Evolutionary conservation across 2,888 invertebrate species (phyloP).

Genomic region (Camponotus fellah): DNA sequence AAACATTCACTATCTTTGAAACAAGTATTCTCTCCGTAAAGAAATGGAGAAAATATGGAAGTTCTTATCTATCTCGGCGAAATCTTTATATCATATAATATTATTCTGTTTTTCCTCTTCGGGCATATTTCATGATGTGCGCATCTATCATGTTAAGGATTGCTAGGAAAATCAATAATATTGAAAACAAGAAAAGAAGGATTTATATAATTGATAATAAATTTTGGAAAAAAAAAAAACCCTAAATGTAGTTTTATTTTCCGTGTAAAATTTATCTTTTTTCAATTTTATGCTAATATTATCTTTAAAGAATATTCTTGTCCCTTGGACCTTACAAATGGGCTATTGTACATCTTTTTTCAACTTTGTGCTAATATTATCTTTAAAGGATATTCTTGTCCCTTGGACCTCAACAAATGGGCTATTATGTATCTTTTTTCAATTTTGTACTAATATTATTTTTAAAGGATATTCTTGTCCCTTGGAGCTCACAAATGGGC

Average conservation of each 20-base stretch:
- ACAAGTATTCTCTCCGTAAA: conserved; percentile 16
- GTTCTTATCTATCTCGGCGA: conserved; percentile 37
- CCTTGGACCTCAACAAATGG: conserved; percentile 30
- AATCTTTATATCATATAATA: conserved; percentile 46
- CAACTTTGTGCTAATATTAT: conserved; percentile 7
- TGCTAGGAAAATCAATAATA: conserved; percentile 2
- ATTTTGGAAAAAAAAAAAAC: neutral
- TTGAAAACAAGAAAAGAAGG: neutral
- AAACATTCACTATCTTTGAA: conserved; percentile 45
- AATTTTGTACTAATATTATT: neutral
- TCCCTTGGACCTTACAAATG: conserved; percentile 33
- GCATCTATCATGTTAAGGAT: neutral
- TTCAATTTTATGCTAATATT: neutral
- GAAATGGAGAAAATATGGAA: conserved; percentile 39
- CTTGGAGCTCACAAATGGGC: conserved; percentile 26
- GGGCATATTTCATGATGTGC: conserved; percentile 12
- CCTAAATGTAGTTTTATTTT: neutral
- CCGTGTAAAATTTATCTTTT: neutral
- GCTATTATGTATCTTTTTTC: conserved; percentile 15
- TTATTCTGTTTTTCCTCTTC: conserved; percentile 36
- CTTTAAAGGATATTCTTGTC: conserved; percentile 41
- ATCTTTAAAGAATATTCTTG: conserved; percentile 42
- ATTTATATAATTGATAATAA: neutral
- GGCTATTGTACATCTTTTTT: conserved; percentile 18
- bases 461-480: conserved; percentile 40